Conservation (phyloP, 2,113 vertebrate species). For the Percina caprodes region DNA sequence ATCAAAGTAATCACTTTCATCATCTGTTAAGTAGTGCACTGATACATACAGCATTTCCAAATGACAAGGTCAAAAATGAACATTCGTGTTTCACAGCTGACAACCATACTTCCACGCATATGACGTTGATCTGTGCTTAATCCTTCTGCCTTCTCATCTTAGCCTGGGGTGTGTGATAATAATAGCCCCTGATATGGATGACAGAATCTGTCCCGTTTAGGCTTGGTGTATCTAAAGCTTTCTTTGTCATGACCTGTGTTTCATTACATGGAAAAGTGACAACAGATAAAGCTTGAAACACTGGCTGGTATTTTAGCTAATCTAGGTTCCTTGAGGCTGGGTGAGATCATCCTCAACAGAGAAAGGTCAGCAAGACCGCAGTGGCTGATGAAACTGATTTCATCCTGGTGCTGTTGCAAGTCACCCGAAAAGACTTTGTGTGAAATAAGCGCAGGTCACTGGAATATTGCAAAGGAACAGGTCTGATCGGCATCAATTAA, state of each 20-base stretch:
- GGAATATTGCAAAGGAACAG: background rate
- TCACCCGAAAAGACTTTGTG: background rate
- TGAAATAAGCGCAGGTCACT: background rate
- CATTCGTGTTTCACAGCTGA: constrained; percentile 9
- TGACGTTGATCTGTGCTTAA: background rate
- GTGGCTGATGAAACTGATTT: background rate
- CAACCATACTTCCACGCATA: background rate
- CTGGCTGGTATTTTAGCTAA: constrained; percentile 66
- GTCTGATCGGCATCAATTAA: background rate
- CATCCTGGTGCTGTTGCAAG: background rate
- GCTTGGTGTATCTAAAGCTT: constrained; percentile 15
- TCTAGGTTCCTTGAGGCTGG: constrained; percentile 45
- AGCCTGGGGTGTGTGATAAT: constrained; percentile 44
- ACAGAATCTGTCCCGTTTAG: constrained; percentile 18
- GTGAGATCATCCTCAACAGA: constrained; percentile 32
- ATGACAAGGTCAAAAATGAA: constrained; percentile 19
- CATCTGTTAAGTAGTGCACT: background rate
- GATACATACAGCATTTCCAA: background rate
- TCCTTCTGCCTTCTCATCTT: constrained; percentile 4
- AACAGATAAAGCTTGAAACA: constrained; percentile 58
- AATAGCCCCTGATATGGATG: constrained; percentile 35
- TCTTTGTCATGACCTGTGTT: constrained; percentile 44
- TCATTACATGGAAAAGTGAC: constrained; percentile 27
- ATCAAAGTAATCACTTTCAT: background rate
- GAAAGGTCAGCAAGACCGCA: constrained; percentile 63